These are phyloP conservation scores for Trichomycterus rosablanca DNA, from an alignment of 2,113 vertebrate genomes.

Conservation along the genomic window DNA sequence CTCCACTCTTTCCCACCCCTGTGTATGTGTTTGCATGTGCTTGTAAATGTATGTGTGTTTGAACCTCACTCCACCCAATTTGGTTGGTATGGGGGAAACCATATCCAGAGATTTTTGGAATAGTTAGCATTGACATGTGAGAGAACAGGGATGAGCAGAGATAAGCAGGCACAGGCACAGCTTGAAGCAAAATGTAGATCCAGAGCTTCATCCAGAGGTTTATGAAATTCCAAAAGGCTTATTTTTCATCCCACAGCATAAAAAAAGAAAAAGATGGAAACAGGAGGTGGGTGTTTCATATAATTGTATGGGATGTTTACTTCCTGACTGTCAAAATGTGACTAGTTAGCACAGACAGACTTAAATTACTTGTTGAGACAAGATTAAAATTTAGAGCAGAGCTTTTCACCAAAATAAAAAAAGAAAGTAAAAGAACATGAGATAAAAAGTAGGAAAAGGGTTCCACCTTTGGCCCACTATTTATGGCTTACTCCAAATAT, in stretches of 20 bases:
- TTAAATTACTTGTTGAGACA: too few relatives aligned
- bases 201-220: constrained; percentile 40
- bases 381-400: too few relatives aligned
- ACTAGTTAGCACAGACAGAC: too few relatives aligned
- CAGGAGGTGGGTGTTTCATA: too few relatives aligned
- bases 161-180: constrained; percentile 62
- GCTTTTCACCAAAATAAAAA: too few relatives aligned
- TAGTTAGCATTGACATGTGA: constrained; percentile 38
- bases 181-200: constrained; percentile 55
- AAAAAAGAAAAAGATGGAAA: constrained; percentile 9
- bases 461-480: too few relatives aligned
- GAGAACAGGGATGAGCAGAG: constrained; percentile 31
- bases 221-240: constrained; percentile 21
- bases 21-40: not conserved
- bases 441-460: too few relatives aligned
- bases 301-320: too few relatives aligned
- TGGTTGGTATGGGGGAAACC: constrained; percentile 25
- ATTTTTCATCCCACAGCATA: constrained; percentile 1
- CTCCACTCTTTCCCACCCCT: constrained; percentile 47
- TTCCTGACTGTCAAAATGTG: too few relatives aligned
- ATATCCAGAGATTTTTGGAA: constrained; percentile 52
- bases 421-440: too few relatives aligned
- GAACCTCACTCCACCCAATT: constrained; percentile 39
- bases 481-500: too few relatives aligned
- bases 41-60: not conserved